Conservation (phyloP, 1,140 invertebrate species). For the Archivesica marissinica region DNA sequence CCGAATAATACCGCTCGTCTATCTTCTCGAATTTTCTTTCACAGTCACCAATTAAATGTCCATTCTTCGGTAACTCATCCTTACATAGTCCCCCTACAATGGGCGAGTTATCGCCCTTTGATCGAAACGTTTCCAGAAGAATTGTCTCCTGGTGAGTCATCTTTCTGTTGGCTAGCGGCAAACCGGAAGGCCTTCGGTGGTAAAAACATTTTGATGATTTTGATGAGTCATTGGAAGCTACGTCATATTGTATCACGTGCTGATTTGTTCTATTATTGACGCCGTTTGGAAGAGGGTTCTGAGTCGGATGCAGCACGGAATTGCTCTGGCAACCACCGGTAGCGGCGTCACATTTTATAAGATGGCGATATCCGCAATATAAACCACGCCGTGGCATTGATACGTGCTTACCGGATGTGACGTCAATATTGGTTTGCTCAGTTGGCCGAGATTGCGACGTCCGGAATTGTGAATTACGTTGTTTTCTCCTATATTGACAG, state of each 20-base stretch:
- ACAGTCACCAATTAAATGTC: no score
- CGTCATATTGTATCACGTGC: neutral
- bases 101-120: neutral
- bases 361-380: neutral
- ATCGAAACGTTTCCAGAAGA: conserved; percentile 55
- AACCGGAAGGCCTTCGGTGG: conserved; percentile 57
- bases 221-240: neutral
- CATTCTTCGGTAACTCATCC: no score
- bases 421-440: conserved; percentile 52
- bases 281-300: neutral
- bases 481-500: conserved; percentile 33
- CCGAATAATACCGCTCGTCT: no score
- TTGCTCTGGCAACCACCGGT: neutral
- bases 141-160: conserved; percentile 61
- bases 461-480: neutral
- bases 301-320: neutral
- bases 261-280: neutral
- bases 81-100: no score
- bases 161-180: conserved; percentile 63
- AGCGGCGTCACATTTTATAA: neutral
- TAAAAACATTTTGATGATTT: neutral
- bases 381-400: neutral
- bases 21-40: no score
- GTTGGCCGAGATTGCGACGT: neutral
- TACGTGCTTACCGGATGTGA: conserved; percentile 15